Base-by-base conservation (phyloP, 35 echinoderm and acorn worm species). In the Lytechinus variegatus region DNA sequence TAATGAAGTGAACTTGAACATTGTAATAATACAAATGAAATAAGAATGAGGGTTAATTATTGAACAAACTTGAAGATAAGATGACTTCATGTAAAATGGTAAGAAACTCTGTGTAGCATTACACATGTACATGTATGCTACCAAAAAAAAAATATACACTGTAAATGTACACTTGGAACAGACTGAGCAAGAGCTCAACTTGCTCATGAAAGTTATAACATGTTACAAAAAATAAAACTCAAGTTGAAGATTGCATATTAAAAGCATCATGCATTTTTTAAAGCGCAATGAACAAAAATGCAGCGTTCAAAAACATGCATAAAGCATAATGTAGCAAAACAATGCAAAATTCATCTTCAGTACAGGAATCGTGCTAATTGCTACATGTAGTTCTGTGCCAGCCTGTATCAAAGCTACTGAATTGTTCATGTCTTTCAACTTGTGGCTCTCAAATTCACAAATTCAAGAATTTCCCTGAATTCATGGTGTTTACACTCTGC, bases 181-280 rank as follows among this genome's bases (percentile, higher is more conserved):
- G 66, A 24, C 66, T 19, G 66, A 79, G 21, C 66, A 0, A 79
- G 14, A 21, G 21, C 66, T 79, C 66, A 79, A 79, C 19, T 44
- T 44, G 33, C 33, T 44, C 66, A 79, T 4, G n/a, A n/a, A 44
- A 44, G n/a, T 79, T 79, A 79, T n/a, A 79, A 79, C 9, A 58
- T 56, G 14, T 21, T 24, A 79, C 21, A 79, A 44, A 44, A 0
- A 44, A 44, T 44, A 44, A 44, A 44, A 12, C n/a, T 79, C 16
- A 19, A 79, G 66, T 79, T n/a, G 66, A 79, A 79, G 19, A 79
- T 24, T n/a, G 66, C 66, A 79, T 44, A 44, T 44, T 44, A 44
- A 44, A 79, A 52, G 56, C 53, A 52, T 27, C 53, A 54, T 93
- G 91, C 91, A 93, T 93, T 93, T 21, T 53, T 93, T 54, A 21